Evolutionary conservation across 1,140 invertebrate genomes (phyloP).

Genomic region (Yoshiicerus persimilis): DNA sequence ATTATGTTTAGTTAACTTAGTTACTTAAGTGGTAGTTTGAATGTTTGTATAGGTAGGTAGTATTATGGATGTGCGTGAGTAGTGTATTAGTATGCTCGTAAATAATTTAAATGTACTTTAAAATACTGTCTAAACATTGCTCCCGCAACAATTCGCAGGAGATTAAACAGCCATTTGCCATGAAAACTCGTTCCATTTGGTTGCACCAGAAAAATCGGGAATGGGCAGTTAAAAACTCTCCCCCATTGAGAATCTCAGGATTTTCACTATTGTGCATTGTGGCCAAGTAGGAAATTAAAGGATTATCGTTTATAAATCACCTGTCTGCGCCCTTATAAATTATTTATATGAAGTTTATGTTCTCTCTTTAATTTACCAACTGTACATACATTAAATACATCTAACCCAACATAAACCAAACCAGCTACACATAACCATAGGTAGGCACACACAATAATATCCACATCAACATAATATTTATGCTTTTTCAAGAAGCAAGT

Average conservation of each 20-base stretch:
- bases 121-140: conserved; percentile 22
- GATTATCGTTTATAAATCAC: conserved; percentile 18
- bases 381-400: not conserved
- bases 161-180: not conserved
- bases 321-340: not conserved
- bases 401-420: not conserved
- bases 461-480: not conserved
- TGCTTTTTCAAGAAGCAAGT: conserved; percentile 17
- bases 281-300: conserved; percentile 4
- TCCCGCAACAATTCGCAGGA: not conserved
- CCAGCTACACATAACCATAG: not conserved
- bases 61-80: not conserved
- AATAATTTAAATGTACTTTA: conserved; percentile 20
- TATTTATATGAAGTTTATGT: not conserved
- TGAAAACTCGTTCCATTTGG: not conserved
- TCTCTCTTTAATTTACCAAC: not conserved
- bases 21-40: not conserved
- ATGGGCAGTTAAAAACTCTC: conserved; percentile 14
- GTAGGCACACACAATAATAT: not conserved
- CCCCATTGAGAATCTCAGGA: conserved; percentile 9
- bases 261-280: not conserved
- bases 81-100: not conserved
- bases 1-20: not conserved
- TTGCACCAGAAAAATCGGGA: not conserved
- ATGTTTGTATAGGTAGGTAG: not conserved